A percentile compares a stretch with the other conserved stretches of the same genome.
Evolutionary conservation across 2,113 vertebrate genomes (phyloP).

Genomic region (Glaucidium brasilianum): DNA sequence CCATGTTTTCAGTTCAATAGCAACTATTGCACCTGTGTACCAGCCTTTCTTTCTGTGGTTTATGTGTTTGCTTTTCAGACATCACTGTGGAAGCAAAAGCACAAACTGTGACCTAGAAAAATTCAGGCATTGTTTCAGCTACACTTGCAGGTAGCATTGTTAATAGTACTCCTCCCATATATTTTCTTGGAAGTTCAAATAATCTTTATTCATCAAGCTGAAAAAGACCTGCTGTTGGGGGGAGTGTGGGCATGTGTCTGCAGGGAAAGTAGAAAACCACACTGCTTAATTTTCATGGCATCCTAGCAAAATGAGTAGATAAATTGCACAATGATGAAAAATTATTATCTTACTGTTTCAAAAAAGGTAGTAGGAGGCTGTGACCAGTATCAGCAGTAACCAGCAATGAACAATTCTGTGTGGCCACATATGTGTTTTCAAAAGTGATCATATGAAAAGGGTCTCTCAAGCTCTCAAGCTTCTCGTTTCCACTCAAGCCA

Average conservation of each 20-base stretch:
- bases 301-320: background rate
- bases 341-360: background rate
- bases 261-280: background rate
- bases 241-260: background rate
- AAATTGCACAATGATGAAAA: background rate
- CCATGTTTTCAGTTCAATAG: conserved; percentile 54
- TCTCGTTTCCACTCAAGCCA: background rate
- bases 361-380: background rate
- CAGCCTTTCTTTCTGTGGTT: conserved; percentile 52
- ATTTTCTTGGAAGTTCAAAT: background rate
- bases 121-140: conserved; percentile 36
- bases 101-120: conserved; percentile 33
- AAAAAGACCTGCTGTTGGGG: background rate
- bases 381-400: background rate
- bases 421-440: background rate
- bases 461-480: background rate
- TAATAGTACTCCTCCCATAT: background rate
- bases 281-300: background rate
- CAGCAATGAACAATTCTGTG: background rate
- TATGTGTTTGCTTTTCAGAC: conserved; percentile 2
- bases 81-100: background rate
- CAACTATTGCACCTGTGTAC: conserved; percentile 71
- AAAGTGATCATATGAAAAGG: background rate
- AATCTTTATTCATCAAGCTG: background rate
- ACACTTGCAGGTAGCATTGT: background rate